These are phyloP conservation scores for Aleadryas rufinucha DNA, from an alignment of 2,113 vertebrate species.

Conservation along the genomic window DNA sequence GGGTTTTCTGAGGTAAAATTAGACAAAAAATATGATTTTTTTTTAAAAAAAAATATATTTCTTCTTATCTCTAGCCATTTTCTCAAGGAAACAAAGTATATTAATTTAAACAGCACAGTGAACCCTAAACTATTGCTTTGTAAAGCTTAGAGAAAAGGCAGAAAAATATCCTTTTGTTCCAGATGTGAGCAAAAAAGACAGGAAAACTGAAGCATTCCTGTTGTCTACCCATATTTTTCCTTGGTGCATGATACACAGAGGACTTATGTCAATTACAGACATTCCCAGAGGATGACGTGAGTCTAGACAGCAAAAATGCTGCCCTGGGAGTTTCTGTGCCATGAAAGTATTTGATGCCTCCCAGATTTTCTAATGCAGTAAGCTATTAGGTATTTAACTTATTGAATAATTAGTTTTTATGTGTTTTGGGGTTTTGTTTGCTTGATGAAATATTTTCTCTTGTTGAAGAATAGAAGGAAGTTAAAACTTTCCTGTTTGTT, in stretches of 20 bases:
- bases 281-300: background rate
- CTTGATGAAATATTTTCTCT: background rate
- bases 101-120: background rate
- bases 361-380: background rate
- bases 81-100: background rate
- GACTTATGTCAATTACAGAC: background rate
- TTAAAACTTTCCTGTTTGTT: background rate
- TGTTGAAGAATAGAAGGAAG: background rate
- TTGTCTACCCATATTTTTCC: background rate
- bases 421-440: accelerated
- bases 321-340: background rate
- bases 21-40: background rate
- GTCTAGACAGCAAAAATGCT: background rate
- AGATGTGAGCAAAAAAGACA: background rate
- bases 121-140: background rate
- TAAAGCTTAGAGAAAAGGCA: background rate
- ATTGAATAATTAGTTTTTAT: background rate
- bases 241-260: background rate
- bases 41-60: background rate
- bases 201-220: background rate
- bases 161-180: background rate
- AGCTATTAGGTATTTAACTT: background rate
- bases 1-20: background rate
- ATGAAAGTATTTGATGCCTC: background rate
- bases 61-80: background rate